Evolutionary conservation across 2,888 invertebrate genomes (phyloP).

Genomic region (Melieria omissa): DNA sequence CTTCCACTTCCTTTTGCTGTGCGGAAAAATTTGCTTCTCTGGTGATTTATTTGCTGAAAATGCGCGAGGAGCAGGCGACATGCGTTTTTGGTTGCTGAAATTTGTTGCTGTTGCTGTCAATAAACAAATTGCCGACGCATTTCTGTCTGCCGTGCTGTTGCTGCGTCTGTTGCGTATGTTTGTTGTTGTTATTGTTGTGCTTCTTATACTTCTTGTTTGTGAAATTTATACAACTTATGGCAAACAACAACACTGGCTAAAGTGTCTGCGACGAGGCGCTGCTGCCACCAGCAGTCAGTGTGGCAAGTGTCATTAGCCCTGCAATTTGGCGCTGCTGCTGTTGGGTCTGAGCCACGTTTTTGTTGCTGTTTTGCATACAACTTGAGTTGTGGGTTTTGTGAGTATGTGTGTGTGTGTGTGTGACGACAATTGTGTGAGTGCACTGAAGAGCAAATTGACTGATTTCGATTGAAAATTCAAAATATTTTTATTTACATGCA

Average conservation of each 20-base stretch:
- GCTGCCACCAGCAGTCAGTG: too few species aligned
- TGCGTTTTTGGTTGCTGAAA: not conserved
- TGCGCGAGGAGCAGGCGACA: slow-evolving; percentile 17
- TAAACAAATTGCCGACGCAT: slow-evolving; percentile 61
- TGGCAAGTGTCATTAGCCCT: too few species aligned
- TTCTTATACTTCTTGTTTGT: not conserved
- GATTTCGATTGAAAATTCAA: too few species aligned
- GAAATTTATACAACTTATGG: slow-evolving; percentile 32
- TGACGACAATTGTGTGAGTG: not conserved
- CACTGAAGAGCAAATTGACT: too few species aligned
- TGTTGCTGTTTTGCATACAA: too few species aligned
- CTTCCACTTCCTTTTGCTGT: slow-evolving; percentile 15
- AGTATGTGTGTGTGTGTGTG: not conserved
- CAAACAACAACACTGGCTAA: not conserved
- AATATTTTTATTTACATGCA: too few species aligned
- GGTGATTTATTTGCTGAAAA: slow-evolving; percentile 55
- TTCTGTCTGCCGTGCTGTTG: slow-evolving; percentile 45
- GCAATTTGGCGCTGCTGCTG: too few species aligned
- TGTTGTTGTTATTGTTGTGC: slow-evolving; percentile 5
- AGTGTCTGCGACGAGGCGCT: not conserved
- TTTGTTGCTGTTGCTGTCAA: slow-evolving; percentile 45
- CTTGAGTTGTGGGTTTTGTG: not conserved
- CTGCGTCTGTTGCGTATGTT: not conserved
- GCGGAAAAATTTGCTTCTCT: slow-evolving; percentile 42
- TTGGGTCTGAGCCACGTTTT: too few species aligned